These are phyloP conservation scores for Probaryconus sp. DNA, from an alignment of 1,140 invertebrate species.

Conservation along the genomic window DNA sequence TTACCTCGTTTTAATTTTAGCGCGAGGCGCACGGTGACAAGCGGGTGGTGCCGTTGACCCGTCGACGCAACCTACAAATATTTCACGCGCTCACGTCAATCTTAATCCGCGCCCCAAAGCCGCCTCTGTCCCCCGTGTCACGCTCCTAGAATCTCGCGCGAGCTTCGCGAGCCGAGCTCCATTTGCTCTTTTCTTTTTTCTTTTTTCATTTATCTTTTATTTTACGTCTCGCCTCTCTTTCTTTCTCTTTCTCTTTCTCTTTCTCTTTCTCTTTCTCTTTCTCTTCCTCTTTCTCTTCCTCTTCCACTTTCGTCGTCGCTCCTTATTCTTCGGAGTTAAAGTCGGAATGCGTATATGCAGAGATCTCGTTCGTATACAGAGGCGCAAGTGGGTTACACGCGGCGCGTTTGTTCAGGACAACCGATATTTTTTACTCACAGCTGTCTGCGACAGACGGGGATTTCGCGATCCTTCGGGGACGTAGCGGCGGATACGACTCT, in stretches of 20 bases:
- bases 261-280: slow-evolving; percentile 17
- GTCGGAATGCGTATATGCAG: slow-evolving; percentile 26
- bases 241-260: slow-evolving; percentile 37
- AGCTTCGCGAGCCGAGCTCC: slow-evolving; percentile 1
- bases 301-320: slow-evolving; percentile 28
- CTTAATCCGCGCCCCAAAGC: slow-evolving; percentile 60
- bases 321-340: slow-evolving; percentile 21
- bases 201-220: too few relatives aligned
- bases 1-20: slow-evolving; percentile 76
- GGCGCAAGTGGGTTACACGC: slow-evolving; percentile 35
- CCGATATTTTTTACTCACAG: slow-evolving; percentile 45
- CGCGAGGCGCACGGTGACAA: slow-evolving; percentile 38
- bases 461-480: slow-evolving; percentile 33
- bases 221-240: slow-evolving; percentile 10
- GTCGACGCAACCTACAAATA: slow-evolving; percentile 71
- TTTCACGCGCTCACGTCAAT: slow-evolving; percentile 68
- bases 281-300: slow-evolving; percentile 3
- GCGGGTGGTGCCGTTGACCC: slow-evolving; percentile 71
- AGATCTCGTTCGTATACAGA: not conserved
- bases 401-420: slow-evolving; percentile 38
- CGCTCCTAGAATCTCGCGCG: slow-evolving; percentile 13
- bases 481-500: slow-evolving; percentile 7
- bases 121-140: too few relatives aligned
- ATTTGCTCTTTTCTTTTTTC: slow-evolving; percentile 22
- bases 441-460: slow-evolving; percentile 41